Percentiles rank a stretch among this genome's conserved stretches.
These are phyloP conservation scores for Zele albiditarsus DNA, from an alignment of 2,888 invertebrate species.

Conservation along the genomic window DNA sequence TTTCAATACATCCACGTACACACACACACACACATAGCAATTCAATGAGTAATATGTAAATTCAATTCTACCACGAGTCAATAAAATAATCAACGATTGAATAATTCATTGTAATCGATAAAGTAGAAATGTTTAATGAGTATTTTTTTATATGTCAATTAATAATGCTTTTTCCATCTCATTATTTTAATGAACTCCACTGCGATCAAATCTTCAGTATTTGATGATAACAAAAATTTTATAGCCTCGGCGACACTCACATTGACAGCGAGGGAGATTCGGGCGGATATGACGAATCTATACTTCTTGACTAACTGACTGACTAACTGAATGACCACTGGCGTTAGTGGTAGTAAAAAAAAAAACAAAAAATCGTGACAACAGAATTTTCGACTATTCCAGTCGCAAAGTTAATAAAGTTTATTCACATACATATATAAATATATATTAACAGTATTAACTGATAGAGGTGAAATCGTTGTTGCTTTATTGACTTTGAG, in stretches of 20 bases:
- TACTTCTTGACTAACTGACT: no score
- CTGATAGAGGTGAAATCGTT: background rate
- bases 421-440: background rate
- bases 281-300: no score
- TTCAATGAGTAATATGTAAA: constrained; percentile 17
- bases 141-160: background rate
- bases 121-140: background rate
- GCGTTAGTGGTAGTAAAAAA: no score
- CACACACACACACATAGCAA: background rate
- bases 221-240: background rate
- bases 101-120: background rate
- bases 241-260: no score
- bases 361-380: background rate
- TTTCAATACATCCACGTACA: background rate
- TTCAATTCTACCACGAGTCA: constrained; percentile 26
- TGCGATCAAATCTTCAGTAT: background rate
- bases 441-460: background rate
- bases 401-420: background rate
- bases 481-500: background rate
- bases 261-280: no score
- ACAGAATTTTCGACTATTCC: background rate
- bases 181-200: no score
- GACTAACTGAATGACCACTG: no score
- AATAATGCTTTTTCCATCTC: background rate
- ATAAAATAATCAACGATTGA: constrained; percentile 21